These are phyloP conservation scores for Spodoptera frugiperda DNA, from an alignment of 1,140 invertebrate species.

Conservation along the genomic window DNA sequence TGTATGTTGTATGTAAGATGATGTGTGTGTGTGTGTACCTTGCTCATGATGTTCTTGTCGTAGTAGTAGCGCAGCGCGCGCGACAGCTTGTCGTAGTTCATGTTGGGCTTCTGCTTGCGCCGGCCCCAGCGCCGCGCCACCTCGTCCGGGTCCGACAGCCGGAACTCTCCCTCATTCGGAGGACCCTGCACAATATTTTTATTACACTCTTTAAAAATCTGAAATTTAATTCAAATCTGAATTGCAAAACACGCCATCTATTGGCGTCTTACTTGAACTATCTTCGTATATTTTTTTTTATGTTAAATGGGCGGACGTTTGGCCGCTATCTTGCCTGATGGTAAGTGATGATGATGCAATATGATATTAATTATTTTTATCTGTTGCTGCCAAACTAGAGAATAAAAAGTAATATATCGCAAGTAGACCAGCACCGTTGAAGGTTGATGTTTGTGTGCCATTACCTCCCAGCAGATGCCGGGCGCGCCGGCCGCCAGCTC, in stretches of 20 bases:
- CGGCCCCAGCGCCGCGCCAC: constrained; percentile 97
- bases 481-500: constrained; percentile 94
- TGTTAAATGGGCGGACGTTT: too few relatives aligned
- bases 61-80: constrained; percentile 98
- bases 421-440: too few relatives aligned
- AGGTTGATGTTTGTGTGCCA: too few relatives aligned
- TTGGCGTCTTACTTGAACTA: not conserved
- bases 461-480: constrained; percentile 93
- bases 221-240: too few relatives aligned
- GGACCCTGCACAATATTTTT: constrained; percentile 65
- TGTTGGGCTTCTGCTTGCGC: constrained; percentile 97
- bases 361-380: too few relatives aligned
- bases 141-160: constrained; percentile 96
- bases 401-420: too few relatives aligned
- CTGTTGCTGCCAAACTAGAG: too few relatives aligned
- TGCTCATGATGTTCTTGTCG: constrained; percentile 99
- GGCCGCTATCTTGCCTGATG: too few relatives aligned
- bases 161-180: constrained; percentile 94
- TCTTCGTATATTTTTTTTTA: too few relatives aligned
- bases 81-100: constrained; percentile 98
- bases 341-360: too few relatives aligned
- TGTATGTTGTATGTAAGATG: too few relatives aligned
- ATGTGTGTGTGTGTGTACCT: constrained; percentile 57
- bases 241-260: not conserved
- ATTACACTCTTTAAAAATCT: too few relatives aligned